Percentiles rank a stretch among this genome's conserved stretches.
Evolutionary conservation across 2,888 invertebrate genomes (phyloP).

Genomic region (Augiades crinisus): DNA sequence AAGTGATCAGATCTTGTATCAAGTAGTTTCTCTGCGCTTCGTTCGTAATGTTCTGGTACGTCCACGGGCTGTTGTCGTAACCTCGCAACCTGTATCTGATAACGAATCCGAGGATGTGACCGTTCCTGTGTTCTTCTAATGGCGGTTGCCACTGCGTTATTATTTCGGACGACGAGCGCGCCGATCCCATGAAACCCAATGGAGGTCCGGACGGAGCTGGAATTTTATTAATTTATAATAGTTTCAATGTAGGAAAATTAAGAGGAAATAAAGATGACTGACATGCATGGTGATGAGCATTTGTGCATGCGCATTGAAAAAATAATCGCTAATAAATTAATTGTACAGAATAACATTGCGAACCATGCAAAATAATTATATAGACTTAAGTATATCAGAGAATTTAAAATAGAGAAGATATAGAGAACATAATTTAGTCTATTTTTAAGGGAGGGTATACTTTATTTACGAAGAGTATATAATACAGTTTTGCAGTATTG

Average conservation of each 20-base stretch:
- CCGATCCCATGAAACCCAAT: constrained; percentile 95
- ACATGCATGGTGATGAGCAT: not conserved
- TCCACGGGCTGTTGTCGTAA: constrained; percentile 96
- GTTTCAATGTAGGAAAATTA: not conserved
- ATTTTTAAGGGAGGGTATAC: not conserved
- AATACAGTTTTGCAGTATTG: constrained; percentile 8
- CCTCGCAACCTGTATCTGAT: constrained; percentile 95
- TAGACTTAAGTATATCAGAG: too few species aligned
- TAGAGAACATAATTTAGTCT: not conserved
- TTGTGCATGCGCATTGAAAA: constrained; percentile 9
- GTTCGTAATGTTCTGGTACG: constrained; percentile 94
- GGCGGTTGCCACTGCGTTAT: constrained; percentile 99
- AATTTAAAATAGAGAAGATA: not conserved
- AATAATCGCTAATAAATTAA: not conserved
- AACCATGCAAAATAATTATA: constrained; percentile 10
- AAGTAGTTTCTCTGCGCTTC: constrained; percentile 95
- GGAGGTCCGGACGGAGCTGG: constrained; percentile 98
- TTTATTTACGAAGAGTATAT: constrained; percentile 3
- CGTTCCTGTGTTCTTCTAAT: constrained; percentile 96
- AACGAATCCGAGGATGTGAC: constrained; percentile 95
- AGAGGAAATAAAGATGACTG: not conserved
- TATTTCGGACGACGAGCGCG: constrained; percentile 96
- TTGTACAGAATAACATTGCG: not conserved
- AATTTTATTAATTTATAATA: constrained; percentile 25
- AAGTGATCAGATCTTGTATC: constrained; percentile 95